Evolutionary conservation across 2,888 invertebrate genomes (phyloP).

Genomic region (Cosmia trapezina): DNA sequence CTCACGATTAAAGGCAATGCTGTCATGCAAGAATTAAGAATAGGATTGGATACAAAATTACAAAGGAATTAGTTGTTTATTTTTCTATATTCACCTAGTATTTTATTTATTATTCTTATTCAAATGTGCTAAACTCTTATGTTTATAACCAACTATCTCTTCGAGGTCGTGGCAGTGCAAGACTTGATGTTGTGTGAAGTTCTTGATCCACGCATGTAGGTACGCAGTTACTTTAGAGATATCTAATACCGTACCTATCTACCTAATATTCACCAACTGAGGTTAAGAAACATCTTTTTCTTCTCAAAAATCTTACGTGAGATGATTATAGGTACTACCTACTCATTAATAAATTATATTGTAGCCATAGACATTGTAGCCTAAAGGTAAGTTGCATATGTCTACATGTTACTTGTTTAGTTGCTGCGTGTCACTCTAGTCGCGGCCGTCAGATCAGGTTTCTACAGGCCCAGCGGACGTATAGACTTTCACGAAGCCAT

Average conservation of each 20-base stretch:
- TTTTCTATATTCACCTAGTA: neutral
- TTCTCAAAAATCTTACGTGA: neutral
- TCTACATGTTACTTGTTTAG: conserved; percentile 60
- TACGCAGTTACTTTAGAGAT: neutral
- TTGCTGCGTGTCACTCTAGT: conserved; percentile 68
- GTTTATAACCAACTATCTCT: conserved; percentile 21
- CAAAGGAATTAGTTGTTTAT: neutral
- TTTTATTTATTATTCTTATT: neutral
- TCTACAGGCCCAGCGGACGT: conserved; percentile 65
- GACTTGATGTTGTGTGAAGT: too few relatives aligned
- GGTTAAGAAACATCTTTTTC: neutral
- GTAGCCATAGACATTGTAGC: neutral
- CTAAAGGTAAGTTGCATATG: conserved; percentile 23
- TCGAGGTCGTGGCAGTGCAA: conserved; percentile 22
- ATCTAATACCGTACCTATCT: neutral
- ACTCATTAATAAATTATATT: too few relatives aligned
- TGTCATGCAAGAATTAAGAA: neutral
- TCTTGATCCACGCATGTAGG: conserved; percentile 18
- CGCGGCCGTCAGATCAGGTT: conserved; percentile 67
- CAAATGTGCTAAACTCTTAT: conserved; percentile 12
- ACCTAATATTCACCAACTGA: neutral
- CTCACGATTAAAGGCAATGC: conserved; percentile 22
- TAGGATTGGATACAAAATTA: neutral
- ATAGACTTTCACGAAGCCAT: conserved; percentile 76
- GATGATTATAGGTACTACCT: too few relatives aligned